Evolutionary conservation across 2,113 vertebrate species (phyloP).

Genomic region (Dasyornis broadbenti): DNA sequence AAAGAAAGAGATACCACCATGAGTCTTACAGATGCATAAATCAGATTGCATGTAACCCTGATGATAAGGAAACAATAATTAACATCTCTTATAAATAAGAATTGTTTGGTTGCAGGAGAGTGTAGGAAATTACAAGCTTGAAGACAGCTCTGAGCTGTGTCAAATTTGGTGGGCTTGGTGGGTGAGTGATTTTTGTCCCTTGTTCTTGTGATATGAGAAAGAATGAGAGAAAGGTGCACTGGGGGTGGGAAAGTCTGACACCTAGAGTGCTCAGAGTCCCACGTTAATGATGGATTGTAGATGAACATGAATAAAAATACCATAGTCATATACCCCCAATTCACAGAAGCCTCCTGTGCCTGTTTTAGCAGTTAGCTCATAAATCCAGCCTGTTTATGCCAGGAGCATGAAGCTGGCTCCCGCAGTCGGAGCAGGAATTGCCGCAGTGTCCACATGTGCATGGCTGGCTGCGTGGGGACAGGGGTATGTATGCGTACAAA

Average conservation of each 20-base stretch:
- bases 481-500: not conserved
- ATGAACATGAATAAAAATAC: not conserved
- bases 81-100: not conserved
- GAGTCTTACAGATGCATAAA: not conserved
- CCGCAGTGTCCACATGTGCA: accelerated
- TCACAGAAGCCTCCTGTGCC: not conserved
- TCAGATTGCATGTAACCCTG: not conserved
- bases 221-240: not conserved
- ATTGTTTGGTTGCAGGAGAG: not conserved
- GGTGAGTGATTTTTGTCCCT: not conserved
- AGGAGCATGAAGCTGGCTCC: not conserved
- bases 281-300: not conserved
- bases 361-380: not conserved
- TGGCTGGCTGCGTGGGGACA: not conserved
- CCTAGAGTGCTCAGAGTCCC: not conserved
- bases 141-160: not conserved
- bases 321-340: not conserved
- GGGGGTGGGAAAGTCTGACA: not conserved
- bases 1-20: constrained; percentile 2
- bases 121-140: not conserved
- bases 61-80: constrained; percentile 44
- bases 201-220: not conserved
- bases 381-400: not conserved
- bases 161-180: not conserved
- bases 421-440: accelerated